phyloP scores from a whole-genome alignment of 2,888 invertebrate genomes.

The Heliconius erato region DNA sequence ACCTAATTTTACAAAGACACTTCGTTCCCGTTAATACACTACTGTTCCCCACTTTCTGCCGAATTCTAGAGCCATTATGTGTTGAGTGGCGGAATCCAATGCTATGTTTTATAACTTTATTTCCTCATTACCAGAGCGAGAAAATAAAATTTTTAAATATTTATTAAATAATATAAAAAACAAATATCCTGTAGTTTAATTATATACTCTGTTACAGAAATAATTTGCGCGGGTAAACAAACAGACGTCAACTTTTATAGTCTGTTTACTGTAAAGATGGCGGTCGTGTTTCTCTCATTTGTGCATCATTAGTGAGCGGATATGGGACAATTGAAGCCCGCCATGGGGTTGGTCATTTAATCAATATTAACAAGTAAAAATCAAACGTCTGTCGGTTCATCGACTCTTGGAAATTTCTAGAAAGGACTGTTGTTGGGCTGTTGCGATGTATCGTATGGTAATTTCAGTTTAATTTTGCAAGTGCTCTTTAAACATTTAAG shows the following conservation, averaged over 20 bases:
- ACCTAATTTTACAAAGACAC: too few relatives aligned
- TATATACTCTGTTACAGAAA: slow-evolving; percentile 20
- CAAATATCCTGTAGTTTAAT: too few relatives aligned
- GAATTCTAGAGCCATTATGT: too few relatives aligned
- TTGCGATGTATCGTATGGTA: neutral
- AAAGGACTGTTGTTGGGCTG: slow-evolving; percentile 29
- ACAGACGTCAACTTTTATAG: slow-evolving; percentile 28
- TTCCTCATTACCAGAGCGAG: neutral
- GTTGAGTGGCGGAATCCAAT: too few relatives aligned
- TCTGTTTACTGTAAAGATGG: slow-evolving; percentile 39
- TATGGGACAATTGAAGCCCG: slow-evolving; percentile 62
- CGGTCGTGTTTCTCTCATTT: slow-evolving; percentile 53
- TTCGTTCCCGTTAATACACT: too few relatives aligned
- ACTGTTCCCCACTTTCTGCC: too few relatives aligned
- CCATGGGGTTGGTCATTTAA: slow-evolving; percentile 67
- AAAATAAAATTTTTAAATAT: too few relatives aligned
- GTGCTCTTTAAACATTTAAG: too few relatives aligned
- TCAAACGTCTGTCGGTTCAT: slow-evolving; percentile 59
- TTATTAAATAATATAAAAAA: too few relatives aligned
- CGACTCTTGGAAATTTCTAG: slow-evolving; percentile 39
- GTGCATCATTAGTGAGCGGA: slow-evolving; percentile 63
- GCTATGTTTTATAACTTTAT: neutral
- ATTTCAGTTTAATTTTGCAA: neutral
- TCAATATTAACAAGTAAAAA: slow-evolving; percentile 71
- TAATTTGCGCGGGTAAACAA: slow-evolving; percentile 30